Evolutionary conservation across 1,140 invertebrate genomes (phyloP).

Genomic region (Adoxophyes honmai): DNA sequence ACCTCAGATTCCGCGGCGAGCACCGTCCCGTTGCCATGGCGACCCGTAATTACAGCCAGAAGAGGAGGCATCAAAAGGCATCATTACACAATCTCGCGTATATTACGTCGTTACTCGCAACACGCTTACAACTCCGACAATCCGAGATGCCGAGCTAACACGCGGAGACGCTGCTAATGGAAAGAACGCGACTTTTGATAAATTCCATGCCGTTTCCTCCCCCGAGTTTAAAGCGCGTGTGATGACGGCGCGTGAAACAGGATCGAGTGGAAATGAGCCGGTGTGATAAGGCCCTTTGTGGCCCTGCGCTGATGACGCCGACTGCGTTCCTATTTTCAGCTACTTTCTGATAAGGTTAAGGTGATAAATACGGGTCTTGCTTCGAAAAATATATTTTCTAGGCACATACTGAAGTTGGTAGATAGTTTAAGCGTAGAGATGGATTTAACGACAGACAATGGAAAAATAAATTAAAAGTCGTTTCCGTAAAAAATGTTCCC

Average conservation of each 20-base stretch:
- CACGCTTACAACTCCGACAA: conserved; percentile 49
- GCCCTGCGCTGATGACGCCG: conserved; percentile 20
- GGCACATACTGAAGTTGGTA: too few relatives aligned
- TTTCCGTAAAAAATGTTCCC: too few relatives aligned
- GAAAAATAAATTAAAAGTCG: too few relatives aligned
- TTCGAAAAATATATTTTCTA: too few relatives aligned
- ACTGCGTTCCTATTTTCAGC: conserved; percentile 16
- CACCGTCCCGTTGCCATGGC: conserved; percentile 55
- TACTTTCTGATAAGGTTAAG: not conserved
- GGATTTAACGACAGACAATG: too few relatives aligned
- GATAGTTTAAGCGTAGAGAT: too few relatives aligned
- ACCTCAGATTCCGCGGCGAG: not conserved
- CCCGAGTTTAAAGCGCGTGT: conserved; percentile 42
- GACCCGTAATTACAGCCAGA: conserved; percentile 55
- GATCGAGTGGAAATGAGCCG: conserved; percentile 59
- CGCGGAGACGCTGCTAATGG: conserved; percentile 58
- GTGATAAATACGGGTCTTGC: not conserved
- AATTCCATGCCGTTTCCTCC: conserved; percentile 39
- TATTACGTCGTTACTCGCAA: conserved; percentile 64
- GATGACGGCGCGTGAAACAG: conserved; percentile 42
- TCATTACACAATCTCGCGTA: conserved; percentile 58
- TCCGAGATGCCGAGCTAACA: conserved; percentile 28
- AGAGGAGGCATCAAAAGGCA: conserved; percentile 53
- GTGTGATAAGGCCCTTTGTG: conserved; percentile 44
- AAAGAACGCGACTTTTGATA: conserved; percentile 63